Conservation (phyloP, 2,888 invertebrate genomes). For the Hirtodrosophila histrioides region DNA sequence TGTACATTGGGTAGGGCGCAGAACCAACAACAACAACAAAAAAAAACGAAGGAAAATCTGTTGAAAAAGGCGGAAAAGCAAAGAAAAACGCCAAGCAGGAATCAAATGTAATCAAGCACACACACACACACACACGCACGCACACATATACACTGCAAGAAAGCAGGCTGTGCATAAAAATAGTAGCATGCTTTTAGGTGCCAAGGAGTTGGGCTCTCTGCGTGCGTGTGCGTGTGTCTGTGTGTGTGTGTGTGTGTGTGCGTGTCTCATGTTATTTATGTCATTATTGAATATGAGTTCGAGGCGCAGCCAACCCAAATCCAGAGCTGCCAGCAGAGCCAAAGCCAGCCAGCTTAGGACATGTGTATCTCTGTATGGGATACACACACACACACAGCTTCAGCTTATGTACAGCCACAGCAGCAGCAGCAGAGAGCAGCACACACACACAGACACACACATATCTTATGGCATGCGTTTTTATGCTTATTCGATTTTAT, state of each 20-base stretch:
- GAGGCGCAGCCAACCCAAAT: slow-evolving; percentile 75
- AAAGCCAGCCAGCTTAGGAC: slow-evolving; percentile 57
- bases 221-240: background rate
- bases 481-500: slow-evolving; percentile 78
- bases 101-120: slow-evolving; percentile 72
- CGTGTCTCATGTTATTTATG: slow-evolving; percentile 62
- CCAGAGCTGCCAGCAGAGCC: slow-evolving; percentile 44
- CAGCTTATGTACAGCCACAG: slow-evolving; percentile 62
- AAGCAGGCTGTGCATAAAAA: slow-evolving; percentile 24
- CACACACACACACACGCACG: slow-evolving; percentile 47
- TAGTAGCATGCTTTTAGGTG: slow-evolving; percentile 79
- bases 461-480: slow-evolving; percentile 72
- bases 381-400: slow-evolving; percentile 26
- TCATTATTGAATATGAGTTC: slow-evolving; percentile 79
- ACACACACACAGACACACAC: slow-evolving; percentile 26
- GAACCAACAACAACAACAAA: too few relatives aligned
- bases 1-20: slow-evolving; percentile 51
- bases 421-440: slow-evolving; percentile 36
- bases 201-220: slow-evolving; percentile 55
- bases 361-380: slow-evolving; percentile 60
- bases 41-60: slow-evolving; percentile 19
- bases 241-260: slow-evolving; percentile 22
- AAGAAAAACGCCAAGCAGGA: slow-evolving; percentile 9
- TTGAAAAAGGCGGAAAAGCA: slow-evolving; percentile 12
- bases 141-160: slow-evolving; percentile 9